Base-by-base conservation (phyloP, 2,888 invertebrate species). In the Anodontia alba region DNA sequence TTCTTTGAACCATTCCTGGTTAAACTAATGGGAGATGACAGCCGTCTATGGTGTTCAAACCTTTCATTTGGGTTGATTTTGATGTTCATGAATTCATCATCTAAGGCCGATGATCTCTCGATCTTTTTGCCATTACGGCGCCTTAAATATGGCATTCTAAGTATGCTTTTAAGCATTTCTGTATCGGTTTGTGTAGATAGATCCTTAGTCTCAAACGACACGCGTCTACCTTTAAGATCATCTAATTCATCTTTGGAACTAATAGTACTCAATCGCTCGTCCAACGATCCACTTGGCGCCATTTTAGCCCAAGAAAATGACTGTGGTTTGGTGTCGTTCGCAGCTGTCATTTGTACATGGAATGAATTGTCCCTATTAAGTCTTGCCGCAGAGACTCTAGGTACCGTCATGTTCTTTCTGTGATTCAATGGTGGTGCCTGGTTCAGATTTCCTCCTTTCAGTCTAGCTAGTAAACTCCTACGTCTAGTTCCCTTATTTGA, bases 161-260 rank as follows among this genome's bases (percentile, higher is more conserved):
- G 43, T 46, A 86, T 78, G 54, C 82, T 73, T 31, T 89, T 80
- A 42, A 87, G 79, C 20, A 90, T 80, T 3, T 88, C 89, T 0
- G 86, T 76, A 54, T 88, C 88, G 0, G 91, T 91, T 72, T 91
- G 91, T 49, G 89, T 89, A 8, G 78, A 84, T 0, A 70, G 78
- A 69, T 89, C 89, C 12, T 82, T 80, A 70, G 76, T 80, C 36
- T 82, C 54, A 54, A 70, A 71, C 7, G 68, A 67, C 2, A 81
- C 73, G 29, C 80, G 81, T 73, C 83, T 86, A 29, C 84, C 54
- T 54, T 81, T 84, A 7, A 82, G 57, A 43, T 88, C 87, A 17
- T 84, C 80, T 2, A 86, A 86, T 7, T 84, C 86, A 31, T 87
- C 89, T 69, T 84, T 89, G 5, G 86, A 87, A 66, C 88, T 88